phyloP scores from a whole-genome alignment of 2,888 invertebrate species.

The Calameuta pallipes region DNA sequence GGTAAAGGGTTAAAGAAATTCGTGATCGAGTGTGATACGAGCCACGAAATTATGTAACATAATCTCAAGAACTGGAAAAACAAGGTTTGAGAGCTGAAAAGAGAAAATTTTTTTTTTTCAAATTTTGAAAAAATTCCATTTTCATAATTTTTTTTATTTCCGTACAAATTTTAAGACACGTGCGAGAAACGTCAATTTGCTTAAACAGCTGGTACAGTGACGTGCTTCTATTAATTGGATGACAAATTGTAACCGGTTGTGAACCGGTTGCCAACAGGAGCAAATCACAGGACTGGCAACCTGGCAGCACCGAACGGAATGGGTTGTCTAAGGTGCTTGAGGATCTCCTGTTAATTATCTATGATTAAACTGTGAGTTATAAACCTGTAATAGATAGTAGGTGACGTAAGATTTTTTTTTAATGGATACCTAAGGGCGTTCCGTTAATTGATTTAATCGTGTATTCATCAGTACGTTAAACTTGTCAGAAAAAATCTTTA shows the following conservation, averaged over 20 bases:
- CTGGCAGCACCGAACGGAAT: background rate
- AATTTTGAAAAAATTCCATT: background rate
- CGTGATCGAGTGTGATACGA: background rate
- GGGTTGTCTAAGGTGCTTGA: background rate
- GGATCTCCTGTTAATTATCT: background rate
- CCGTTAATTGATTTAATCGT: background rate
- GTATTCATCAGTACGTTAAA: background rate
- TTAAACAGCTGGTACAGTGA: constrained; percentile 17
- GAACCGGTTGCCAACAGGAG: constrained; percentile 12
- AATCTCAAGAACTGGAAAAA: background rate
- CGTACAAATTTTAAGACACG: background rate
- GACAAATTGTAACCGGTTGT: constrained; percentile 42
- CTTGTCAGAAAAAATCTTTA: background rate
- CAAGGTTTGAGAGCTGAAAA: background rate
- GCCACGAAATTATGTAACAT: background rate
- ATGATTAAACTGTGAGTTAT: background rate
- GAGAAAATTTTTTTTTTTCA: too few species aligned
- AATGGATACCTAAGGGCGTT: background rate
- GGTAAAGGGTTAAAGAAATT: constrained; percentile 1
- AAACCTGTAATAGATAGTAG: background rate
- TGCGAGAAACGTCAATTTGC: constrained; percentile 21
- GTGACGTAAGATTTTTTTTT: background rate
- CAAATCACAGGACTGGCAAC: background rate
- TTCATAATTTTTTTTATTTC: background rate
- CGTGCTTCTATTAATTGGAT: constrained; percentile 37